These are phyloP conservation scores for Formica exsecta DNA, from an alignment of 1,140 invertebrate genomes.

Conservation along the genomic window DNA sequence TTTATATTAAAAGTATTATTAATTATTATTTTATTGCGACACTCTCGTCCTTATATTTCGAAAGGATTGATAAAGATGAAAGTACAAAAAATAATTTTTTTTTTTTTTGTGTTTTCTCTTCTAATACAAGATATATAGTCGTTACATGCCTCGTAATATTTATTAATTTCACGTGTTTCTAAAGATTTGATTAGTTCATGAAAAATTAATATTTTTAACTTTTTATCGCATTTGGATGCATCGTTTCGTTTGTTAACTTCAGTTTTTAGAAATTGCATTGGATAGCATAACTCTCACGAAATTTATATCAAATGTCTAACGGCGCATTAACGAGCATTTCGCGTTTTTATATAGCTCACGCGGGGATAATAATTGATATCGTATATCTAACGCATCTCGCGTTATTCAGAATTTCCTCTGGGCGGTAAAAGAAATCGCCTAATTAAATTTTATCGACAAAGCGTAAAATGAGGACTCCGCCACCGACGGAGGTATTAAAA, in stretches of 20 bases:
- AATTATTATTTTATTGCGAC: background rate
- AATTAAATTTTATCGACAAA: slow-evolving; percentile 68
- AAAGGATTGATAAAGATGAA: background rate
- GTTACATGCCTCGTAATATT: background rate
- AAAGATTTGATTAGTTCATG: background rate
- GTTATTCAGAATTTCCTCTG: slow-evolving; percentile 40
- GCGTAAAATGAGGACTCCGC: slow-evolving; percentile 61
- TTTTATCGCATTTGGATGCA: background rate
- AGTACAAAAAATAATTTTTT: background rate
- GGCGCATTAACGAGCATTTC: slow-evolving; percentile 49
- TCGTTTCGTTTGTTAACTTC: slow-evolving; percentile 8
- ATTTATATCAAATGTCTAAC: slow-evolving; percentile 45
- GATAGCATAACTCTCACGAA: slow-evolving; percentile 15
- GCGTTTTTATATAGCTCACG: slow-evolving; percentile 28
- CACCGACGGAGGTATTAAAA: slow-evolving; percentile 34
- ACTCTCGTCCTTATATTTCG: background rate
- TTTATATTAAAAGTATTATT: background rate
- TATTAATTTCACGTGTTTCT: too few species aligned
- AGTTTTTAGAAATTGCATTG: slow-evolving; percentile 15
- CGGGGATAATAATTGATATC: slow-evolving; percentile 58
- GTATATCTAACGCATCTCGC: slow-evolving; percentile 47
- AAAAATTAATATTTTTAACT: background rate
- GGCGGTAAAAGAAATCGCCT: slow-evolving; percentile 43
- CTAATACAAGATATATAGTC: background rate
- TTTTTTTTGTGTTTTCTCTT: background rate